Percentiles rank a stretch among this genome's conserved stretches.
phyloP scores from a whole-genome alignment of 2,797 vertebrate genomes.

The Lepus oiostolus region DNA sequence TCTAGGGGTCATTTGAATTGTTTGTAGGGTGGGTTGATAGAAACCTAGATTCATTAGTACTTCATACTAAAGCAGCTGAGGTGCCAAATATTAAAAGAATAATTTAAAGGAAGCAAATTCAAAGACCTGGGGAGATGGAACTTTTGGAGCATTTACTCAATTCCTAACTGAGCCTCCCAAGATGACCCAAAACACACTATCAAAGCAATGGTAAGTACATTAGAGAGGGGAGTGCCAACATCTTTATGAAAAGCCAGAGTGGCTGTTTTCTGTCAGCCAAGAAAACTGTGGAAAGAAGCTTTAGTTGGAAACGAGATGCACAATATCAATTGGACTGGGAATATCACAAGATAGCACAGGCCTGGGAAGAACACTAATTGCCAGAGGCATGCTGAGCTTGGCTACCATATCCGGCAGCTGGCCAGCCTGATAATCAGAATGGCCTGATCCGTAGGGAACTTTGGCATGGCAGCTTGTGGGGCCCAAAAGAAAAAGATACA shows the following conservation, averaged over 20 bases:
- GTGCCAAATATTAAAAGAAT: constrained; percentile 43
- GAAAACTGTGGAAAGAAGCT: neutral
- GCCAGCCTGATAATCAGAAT: neutral
- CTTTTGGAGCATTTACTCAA: neutral
- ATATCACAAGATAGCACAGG: neutral
- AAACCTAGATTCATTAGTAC: constrained; percentile 59
- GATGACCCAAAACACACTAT: constrained; percentile 33
- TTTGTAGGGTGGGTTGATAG: constrained; percentile 55
- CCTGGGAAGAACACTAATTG: neutral
- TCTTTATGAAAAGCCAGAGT: constrained; percentile 11
- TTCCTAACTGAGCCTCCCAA: constrained; percentile 41
- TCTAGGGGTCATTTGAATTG: constrained; percentile 36
- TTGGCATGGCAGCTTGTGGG: neutral
- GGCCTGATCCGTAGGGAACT: neutral
- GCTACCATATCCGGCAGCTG: neutral
- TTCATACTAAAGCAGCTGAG: constrained; percentile 45
- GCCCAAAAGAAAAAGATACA: neutral
- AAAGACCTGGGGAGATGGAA: constrained; percentile 40
- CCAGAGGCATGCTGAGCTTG: neutral
- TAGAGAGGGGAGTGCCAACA: neutral
- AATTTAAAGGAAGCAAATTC: constrained; percentile 62
- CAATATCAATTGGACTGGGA: neutral
- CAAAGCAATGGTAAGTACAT: neutral
- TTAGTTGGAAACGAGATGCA: neutral
- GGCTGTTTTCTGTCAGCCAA: neutral